phyloP scores from a whole-genome alignment of 2,797 vertebrate species.

The Acropternis orthonyx region DNA sequence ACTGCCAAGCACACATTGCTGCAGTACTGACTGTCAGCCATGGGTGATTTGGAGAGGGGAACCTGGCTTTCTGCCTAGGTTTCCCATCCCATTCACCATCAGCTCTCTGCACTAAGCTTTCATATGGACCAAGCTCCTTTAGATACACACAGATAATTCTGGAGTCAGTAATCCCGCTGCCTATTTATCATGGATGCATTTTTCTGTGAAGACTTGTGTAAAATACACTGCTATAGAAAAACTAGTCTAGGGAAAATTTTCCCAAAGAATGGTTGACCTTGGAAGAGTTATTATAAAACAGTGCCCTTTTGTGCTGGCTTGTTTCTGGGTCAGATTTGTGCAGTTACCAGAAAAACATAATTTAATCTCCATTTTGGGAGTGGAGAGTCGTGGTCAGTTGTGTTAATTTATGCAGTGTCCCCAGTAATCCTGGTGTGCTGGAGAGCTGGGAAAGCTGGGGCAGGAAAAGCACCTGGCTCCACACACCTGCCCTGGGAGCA shows the following conservation, averaged over 20 bases:
- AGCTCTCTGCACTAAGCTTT: background rate
- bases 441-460: background rate
- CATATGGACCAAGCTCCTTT: background rate
- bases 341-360: background rate
- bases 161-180: background rate
- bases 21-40: background rate
- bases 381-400: rapidly evolving
- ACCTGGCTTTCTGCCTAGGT: background rate
- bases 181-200: background rate
- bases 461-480: background rate
- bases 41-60: background rate
- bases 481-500: background rate
- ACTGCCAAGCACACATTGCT: background rate
- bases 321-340: background rate
- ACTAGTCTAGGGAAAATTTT: background rate
- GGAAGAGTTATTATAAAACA: background rate
- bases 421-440: rapidly evolving
- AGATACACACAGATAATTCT: background rate
- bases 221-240: background rate
- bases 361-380: background rate
- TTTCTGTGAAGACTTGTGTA: background rate
- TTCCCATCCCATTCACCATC: background rate
- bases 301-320: background rate
- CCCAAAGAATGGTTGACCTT: background rate
- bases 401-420: background rate